Conservation (phyloP, 2,797 vertebrate genomes). For the Champsocephalus gunnari region DNA sequence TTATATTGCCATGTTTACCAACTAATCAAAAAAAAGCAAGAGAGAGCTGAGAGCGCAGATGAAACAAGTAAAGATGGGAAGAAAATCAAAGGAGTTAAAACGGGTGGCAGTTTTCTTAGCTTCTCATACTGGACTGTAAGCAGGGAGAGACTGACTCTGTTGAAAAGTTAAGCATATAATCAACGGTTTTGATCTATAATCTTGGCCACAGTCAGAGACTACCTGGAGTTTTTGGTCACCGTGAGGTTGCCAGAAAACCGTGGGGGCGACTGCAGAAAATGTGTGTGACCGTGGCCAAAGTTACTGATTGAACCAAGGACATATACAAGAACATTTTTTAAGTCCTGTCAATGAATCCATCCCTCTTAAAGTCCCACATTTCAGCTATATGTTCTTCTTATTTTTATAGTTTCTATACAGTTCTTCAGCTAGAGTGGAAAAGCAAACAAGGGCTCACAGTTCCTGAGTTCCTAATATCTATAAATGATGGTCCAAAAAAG, state of each 20-base stretch:
- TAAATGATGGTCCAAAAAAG: background rate
- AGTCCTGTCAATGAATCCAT: background rate
- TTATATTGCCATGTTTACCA: background rate
- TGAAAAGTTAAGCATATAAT: background rate
- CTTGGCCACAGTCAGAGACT: background rate
- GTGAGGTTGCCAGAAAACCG: background rate
- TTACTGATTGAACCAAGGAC: background rate
- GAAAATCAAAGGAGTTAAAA: background rate
- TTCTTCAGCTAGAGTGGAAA: constrained; percentile 16
- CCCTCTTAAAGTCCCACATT: background rate
- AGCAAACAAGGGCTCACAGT: background rate
- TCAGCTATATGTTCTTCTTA: background rate
- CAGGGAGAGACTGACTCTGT: background rate
- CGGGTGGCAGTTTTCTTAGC: background rate
- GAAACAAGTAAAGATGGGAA: background rate
- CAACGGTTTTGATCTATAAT: background rate
- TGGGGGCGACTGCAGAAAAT: background rate
- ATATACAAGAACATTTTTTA: too few species aligned
- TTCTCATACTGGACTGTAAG: too few species aligned
- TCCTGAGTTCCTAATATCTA: background rate
- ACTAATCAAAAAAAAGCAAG: background rate
- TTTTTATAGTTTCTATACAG: constrained; percentile 18
- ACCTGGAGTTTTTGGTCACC: background rate
- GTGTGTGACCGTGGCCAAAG: background rate
- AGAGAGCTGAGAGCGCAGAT: background rate